Conservation (phyloP, 2,113 vertebrate genomes). For the Thamnophis sirtalis region DNA sequence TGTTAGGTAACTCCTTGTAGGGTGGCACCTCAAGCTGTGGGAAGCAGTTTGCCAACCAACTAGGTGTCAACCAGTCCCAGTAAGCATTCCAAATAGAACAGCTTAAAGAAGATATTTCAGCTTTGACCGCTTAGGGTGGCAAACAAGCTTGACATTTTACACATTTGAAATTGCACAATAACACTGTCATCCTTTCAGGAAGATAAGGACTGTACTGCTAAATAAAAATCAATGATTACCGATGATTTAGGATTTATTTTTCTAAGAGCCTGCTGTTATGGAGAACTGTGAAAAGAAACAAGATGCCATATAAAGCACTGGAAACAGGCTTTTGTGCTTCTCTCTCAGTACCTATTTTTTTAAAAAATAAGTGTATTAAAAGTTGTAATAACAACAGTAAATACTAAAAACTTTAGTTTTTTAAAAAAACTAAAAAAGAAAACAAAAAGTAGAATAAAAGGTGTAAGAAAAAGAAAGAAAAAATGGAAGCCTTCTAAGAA, state of each 20-base stretch:
- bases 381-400: background rate
- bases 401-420: background rate
- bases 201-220: background rate
- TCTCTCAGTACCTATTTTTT: slow-evolving; percentile 19
- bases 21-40: background rate
- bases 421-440: background rate
- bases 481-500: background rate
- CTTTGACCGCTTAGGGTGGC: background rate
- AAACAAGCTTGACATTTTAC: background rate
- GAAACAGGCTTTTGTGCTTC: slow-evolving; percentile 18
- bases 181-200: background rate
- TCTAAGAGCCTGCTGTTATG: slow-evolving; percentile 27
- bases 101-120: background rate
- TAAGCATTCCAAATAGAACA: background rate
- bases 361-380: background rate
- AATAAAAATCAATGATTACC: slow-evolving; percentile 4
- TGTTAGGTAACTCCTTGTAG: background rate
- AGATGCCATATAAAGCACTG: slow-evolving; percentile 21
- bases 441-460: background rate
- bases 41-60: background rate
- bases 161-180: background rate
- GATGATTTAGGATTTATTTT: background rate
- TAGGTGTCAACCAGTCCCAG: background rate
- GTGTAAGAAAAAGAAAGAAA: background rate
- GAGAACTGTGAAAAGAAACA: slow-evolving; percentile 13